phyloP scores from a whole-genome alignment of 92 coral and sea anemone species.

The Umimayanthus chanpuru region DNA sequence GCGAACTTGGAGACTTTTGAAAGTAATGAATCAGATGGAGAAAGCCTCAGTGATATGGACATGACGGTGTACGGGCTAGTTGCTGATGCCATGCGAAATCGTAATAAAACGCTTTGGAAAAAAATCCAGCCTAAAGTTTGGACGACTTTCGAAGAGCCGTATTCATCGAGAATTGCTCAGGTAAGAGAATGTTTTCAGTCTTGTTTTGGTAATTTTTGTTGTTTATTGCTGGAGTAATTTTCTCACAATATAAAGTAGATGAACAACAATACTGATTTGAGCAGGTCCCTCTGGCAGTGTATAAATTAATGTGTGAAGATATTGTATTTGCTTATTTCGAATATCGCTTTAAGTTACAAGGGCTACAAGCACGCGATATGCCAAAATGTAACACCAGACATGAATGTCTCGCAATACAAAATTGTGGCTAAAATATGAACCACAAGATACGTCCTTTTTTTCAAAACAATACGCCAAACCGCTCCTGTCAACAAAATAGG shows the following conservation, averaged over 20 bases:
- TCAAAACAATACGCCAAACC: slow-evolving; percentile 9
- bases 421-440: neutral
- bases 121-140: slow-evolving; percentile 85
- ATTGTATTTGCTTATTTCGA: too few species aligned
- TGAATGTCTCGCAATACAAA: neutral
- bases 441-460: neutral
- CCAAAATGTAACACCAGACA: neutral
- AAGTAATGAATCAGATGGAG: slow-evolving; percentile 79
- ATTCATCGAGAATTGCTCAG: slow-evolving; percentile 89
- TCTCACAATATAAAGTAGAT: neutral
- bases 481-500: slow-evolving; percentile 30
- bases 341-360: neutral
- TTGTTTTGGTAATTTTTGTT: neutral
- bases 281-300: neutral
- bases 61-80: slow-evolving; percentile 84
- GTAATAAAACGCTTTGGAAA: slow-evolving; percentile 79
- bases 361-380: neutral
- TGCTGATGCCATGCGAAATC: slow-evolving; percentile 73
- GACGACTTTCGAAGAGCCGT: slow-evolving; percentile 95
- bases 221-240: slow-evolving; percentile 1
- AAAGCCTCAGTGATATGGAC: slow-evolving; percentile 87
- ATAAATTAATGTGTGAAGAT: neutral
- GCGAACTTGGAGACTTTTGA: slow-evolving; percentile 93
- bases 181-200: slow-evolving; percentile 41
- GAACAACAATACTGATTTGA: neutral